Conservation (phyloP, 2,113 vertebrate species). For the Baryphthengus martii region DNA sequence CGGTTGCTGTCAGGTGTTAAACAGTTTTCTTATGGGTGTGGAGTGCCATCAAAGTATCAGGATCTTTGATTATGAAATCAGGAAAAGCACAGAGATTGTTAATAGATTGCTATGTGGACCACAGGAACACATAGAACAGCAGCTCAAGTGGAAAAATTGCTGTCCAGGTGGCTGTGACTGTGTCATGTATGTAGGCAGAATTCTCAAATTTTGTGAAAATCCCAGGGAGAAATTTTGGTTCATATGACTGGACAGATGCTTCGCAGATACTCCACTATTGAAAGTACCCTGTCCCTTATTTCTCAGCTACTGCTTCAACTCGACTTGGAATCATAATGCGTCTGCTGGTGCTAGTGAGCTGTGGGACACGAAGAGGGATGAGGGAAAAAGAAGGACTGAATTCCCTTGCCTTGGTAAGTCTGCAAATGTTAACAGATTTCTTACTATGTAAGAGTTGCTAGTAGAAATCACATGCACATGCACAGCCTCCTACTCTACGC, state of each 20-base stretch:
- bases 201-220: neutral
- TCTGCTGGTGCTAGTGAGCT: neutral
- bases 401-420: neutral
- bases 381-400: neutral
- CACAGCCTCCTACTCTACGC: neutral
- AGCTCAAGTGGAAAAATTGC: neutral
- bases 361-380: neutral
- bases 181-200: accelerated
- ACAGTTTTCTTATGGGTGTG: neutral
- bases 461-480: neutral
- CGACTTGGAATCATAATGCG: neutral
- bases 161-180: neutral
- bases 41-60: neutral
- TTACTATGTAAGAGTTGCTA: neutral
- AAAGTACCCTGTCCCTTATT: neutral
- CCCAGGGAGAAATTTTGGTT: neutral
- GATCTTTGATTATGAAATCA: neutral
- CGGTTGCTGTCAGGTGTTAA: neutral
- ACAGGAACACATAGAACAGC: neutral
- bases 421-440: neutral
- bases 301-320: neutral
- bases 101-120: neutral
- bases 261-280: neutral
- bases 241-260: neutral
- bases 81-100: neutral